Evolutionary conservation across 2,113 vertebrate genomes (phyloP).

Genomic region (Spermophilus dauricus): DNA sequence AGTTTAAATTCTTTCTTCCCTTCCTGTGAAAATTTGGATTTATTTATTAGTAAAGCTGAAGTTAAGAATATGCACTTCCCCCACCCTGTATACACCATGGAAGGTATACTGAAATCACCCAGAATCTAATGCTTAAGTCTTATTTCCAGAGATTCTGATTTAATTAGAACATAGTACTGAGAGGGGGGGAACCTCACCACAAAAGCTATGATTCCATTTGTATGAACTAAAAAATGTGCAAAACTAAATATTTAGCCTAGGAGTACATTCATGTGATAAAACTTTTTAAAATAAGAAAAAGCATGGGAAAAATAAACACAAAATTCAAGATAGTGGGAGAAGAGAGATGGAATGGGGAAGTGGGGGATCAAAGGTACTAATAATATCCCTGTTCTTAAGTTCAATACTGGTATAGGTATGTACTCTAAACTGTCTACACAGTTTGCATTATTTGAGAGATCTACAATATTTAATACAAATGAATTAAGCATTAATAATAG

Average conservation of each 20-base stretch:
- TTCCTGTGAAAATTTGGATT: slow-evolving; percentile 14
- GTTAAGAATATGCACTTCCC: neutral
- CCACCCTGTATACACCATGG: neutral
- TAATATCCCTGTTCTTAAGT: neutral
- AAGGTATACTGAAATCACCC: neutral
- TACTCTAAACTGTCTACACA: neutral
- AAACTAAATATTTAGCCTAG: neutral
- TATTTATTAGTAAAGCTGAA: neutral
- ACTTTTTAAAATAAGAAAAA: neutral
- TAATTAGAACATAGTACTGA: neutral
- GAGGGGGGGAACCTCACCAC: accelerated
- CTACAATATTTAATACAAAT: neutral
- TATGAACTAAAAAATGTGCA: neutral
- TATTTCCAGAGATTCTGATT: neutral
- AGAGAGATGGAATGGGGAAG: neutral
- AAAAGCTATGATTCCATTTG: neutral
- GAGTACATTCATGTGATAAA: neutral
- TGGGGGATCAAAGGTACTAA: neutral
- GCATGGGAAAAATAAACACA: neutral
- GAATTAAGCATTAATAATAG: neutral
- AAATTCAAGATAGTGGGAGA: neutral
- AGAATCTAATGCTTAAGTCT: neutral
- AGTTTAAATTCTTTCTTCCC: slow-evolving; percentile 45
- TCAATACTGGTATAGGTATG: neutral
- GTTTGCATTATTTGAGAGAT: neutral